Conservation (phyloP, 2,888 invertebrate genomes). For the Torymus tubicola region DNA sequence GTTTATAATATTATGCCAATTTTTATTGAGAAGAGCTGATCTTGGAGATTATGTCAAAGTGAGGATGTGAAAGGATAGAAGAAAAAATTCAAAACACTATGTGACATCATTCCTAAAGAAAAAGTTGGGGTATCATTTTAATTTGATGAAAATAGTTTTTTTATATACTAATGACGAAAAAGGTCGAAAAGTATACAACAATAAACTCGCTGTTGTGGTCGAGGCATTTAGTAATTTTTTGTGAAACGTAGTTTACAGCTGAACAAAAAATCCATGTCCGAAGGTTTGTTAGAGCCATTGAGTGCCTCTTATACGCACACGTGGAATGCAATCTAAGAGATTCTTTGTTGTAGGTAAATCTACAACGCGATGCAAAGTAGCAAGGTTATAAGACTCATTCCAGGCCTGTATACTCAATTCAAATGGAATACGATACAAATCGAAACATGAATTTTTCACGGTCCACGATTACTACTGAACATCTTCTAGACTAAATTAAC, state of each 20-base stretch:
- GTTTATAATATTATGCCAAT: too few species aligned
- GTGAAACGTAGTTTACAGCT: neutral
- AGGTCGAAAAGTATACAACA: too few species aligned
- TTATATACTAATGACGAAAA: too few species aligned
- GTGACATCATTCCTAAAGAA: too few species aligned
- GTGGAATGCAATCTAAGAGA: conserved; percentile 33
- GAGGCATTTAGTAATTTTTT: neutral
- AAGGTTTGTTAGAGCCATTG: too few species aligned
- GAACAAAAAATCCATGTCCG: too few species aligned
- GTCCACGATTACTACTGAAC: conserved; percentile 22
- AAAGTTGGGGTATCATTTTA: too few species aligned
- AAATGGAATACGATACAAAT: conserved; percentile 34
- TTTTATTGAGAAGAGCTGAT: too few species aligned
- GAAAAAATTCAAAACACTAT: too few species aligned
- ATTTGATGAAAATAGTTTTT: too few species aligned
- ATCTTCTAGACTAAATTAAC: conserved; percentile 1
- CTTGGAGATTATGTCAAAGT: too few species aligned
- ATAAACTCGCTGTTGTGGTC: neutral
- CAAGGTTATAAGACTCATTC: conserved; percentile 29
- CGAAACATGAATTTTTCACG: conserved; percentile 42
- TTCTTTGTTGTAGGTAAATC: conserved; percentile 34
- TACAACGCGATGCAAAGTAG: conserved; percentile 17
- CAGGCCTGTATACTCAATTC: neutral
- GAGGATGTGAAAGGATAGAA: too few species aligned
- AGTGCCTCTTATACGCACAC: neutral